Base-by-base conservation (phyloP, 92 coral and sea anemone genomes). In the Micromussa lordhowensis region DNA sequence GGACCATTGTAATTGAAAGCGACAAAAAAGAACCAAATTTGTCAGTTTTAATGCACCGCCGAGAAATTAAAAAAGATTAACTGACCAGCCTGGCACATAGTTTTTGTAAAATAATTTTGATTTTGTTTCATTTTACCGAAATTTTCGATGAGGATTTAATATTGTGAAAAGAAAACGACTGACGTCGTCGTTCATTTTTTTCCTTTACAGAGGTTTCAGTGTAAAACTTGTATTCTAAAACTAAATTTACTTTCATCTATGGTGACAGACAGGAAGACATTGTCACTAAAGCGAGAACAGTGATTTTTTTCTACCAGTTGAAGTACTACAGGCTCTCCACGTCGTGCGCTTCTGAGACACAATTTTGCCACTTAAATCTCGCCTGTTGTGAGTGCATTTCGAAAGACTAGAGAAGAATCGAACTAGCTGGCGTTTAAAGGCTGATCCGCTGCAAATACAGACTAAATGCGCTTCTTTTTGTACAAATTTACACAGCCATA, bases 1-100 rank as follows among this genome's bases (percentile, higher is more conserved):
- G 79, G 68, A 72, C 29, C 70, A 53, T 34, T 32, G 68, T 53
- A 83, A 83, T 83, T 82, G 86, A 26, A 40, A 26, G 61, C 77
- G 36, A 66, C 86, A 68, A 68, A 63, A 82, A 36, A 82, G 49
- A 21, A 66, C 49, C 36, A 26, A 54, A 35, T 82, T 44, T 68
- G 59, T 70, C 78, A 68, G 53, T 69, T 68, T 51, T 70, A 68
- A 48, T 53, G 38, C 75, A 70, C 75, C 35, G 75, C 78, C 29
- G n/a, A 31, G 61, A 51, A 44, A 68, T 82, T 68, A 51, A 82
- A 68, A 82, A 59, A 68, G 15, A 69, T 28, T 26, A 36, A 13
- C 44, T 36, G 38, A 28, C 71, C 61, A 66, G 38, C 72, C 14
- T 24, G 69, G 48, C 57, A 66, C 85, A 26, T 44, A n/a, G 5